Conservation (phyloP, 2,888 invertebrate species). For the Baronia brevicornis region DNA sequence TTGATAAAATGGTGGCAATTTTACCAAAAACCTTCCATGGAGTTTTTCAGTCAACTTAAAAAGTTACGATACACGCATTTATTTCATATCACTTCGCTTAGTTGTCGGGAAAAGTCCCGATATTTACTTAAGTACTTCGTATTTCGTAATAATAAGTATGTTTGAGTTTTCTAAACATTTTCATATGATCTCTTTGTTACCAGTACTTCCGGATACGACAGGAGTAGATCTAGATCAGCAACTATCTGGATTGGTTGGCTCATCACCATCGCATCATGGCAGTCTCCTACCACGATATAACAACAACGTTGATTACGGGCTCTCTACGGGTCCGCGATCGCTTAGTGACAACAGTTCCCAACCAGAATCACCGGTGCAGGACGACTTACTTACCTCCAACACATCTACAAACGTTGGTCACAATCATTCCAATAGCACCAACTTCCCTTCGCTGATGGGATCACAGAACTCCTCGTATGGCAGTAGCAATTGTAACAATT, state of each 20-base stretch:
- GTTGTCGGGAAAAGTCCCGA: no score
- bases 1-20: no score
- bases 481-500: constrained; percentile 80
- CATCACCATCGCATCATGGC: constrained; percentile 72
- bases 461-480: constrained; percentile 77
- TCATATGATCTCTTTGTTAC: constrained; percentile 29
- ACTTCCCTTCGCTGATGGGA: constrained; percentile 79
- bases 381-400: constrained; percentile 81
- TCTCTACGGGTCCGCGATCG: constrained; percentile 82
- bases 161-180: constrained; percentile 17
- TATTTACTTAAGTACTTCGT: no score
- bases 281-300: constrained; percentile 82
- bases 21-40: no score
- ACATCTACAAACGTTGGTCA: constrained; percentile 76
- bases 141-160: no score
- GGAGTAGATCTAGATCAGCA: constrained; percentile 85
- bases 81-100: no score
- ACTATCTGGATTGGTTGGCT: constrained; percentile 78
- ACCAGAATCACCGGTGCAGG: constrained; percentile 88
- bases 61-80: no score
- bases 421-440: constrained; percentile 76
- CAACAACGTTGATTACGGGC: constrained; percentile 79
- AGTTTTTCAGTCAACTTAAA: no score
- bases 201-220: constrained; percentile 87
- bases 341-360: constrained; percentile 88